These are phyloP conservation scores for Podarcis cretensis DNA, from an alignment of 2,113 vertebrate species.

Conservation along the genomic window DNA sequence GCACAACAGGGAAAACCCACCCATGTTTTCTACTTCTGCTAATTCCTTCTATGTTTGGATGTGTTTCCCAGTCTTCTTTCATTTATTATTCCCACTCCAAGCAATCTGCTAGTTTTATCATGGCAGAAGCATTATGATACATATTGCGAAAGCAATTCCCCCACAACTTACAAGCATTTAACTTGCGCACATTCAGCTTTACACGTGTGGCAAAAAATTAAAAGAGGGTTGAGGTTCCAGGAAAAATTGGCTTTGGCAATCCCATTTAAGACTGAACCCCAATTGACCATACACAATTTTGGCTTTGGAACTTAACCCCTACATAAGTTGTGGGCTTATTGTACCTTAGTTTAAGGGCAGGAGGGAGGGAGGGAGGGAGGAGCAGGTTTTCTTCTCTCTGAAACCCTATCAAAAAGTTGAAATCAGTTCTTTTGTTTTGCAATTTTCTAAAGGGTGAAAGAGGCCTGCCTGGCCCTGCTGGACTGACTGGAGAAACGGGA, in stretches of 20 bases:
- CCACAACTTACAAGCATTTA: no score
- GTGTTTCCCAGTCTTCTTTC: neutral
- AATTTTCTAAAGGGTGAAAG: constrained; percentile 84
- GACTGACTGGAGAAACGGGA: constrained; percentile 88
- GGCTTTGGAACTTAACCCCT: no score
- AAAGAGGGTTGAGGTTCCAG: neutral
- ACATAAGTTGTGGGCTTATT: no score
- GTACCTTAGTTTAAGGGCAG: no score
- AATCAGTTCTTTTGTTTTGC: constrained; percentile 34
- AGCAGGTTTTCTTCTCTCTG: constrained; percentile 13
- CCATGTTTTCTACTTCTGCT: neutral
- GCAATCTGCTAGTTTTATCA: neutral
- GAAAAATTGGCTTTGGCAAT: neutral
- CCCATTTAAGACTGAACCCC: no score
- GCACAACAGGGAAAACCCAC: neutral
- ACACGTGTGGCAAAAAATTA: no score
- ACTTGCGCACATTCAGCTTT: no score
- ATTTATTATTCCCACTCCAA: neutral
- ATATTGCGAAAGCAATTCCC: neutral
- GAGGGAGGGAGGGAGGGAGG: neutral
- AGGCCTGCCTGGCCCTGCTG: constrained; percentile 80
- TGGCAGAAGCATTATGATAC: neutral
- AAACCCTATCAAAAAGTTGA: neutral
- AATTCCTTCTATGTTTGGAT: neutral
- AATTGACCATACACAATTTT: no score